These are phyloP conservation scores for Pollachius pollachius DNA, from an alignment of 2,113 vertebrate genomes.

Conservation along the genomic window DNA sequence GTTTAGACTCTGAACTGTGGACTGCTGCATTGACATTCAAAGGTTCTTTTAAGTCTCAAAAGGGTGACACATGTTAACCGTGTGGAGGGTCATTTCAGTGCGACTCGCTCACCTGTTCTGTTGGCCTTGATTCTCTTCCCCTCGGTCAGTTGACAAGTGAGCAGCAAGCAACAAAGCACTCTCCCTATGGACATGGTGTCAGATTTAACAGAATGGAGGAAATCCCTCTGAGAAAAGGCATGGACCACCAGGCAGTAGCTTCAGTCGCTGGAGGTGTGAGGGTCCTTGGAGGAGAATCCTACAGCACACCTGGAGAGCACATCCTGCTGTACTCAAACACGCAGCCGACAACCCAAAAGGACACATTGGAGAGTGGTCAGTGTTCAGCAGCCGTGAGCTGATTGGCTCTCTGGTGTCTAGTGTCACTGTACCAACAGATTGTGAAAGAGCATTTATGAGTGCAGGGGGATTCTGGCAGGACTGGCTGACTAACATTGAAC, in stretches of 20 bases:
- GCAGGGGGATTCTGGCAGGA: background rate
- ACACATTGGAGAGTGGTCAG: conserved; percentile 17
- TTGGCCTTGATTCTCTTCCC: conserved; percentile 54
- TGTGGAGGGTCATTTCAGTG: background rate
- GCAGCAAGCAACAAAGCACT: conserved; percentile 58
- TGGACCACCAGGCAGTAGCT: conserved; percentile 1
- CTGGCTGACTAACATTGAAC: background rate
- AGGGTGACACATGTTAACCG: background rate
- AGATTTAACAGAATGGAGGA: background rate
- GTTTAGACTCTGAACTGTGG: background rate
- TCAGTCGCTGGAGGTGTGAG: background rate
- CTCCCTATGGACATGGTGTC: conserved; percentile 52
- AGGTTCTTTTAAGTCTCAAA: background rate
- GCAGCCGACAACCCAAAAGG: conserved; percentile 14
- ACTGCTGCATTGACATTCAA: background rate
- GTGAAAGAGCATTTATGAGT: conserved; percentile 46
- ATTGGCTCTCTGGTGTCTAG: conserved; percentile 46
- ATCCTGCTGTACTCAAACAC: background rate
- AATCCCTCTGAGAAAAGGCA: conserved; percentile 7
- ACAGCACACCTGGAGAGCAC: conserved; percentile 11
- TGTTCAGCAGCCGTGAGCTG: conserved; percentile 45
- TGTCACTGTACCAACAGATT: conserved; percentile 36
- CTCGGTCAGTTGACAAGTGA: conserved; percentile 49
- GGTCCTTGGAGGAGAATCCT: conserved; percentile 20
- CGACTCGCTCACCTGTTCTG: conserved; percentile 42